Evolutionary conservation across 2,113 vertebrate genomes (phyloP).

Genomic region (Protobothrops mucrosquamatus): DNA sequence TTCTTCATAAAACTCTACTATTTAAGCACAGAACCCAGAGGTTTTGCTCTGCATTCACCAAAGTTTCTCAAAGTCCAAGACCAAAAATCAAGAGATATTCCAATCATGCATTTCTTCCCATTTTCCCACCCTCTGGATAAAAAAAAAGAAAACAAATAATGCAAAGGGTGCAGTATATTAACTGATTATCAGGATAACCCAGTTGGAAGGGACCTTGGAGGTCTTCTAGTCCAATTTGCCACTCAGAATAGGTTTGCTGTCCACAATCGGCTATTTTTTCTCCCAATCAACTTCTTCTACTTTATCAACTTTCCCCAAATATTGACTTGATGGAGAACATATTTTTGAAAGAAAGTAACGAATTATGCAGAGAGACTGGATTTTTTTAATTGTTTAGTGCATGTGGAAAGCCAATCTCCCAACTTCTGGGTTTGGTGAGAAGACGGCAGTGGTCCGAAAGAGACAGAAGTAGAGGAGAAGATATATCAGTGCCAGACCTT

Average conservation of each 20-base stretch:
- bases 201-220: background rate
- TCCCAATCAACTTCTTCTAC: background rate
- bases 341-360: background rate
- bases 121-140: background rate
- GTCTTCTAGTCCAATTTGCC: background rate
- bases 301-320: background rate
- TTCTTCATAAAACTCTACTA: background rate
- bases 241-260: background rate
- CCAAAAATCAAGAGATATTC: background rate
- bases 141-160: background rate
- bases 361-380: background rate
- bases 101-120: background rate
- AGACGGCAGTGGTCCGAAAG: no score
- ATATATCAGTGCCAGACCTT: background rate
- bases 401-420: background rate
- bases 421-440: background rate
- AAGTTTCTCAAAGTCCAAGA: background rate
- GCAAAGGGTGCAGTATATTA: background rate
- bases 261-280: background rate
- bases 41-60: background rate
- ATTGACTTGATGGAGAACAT: background rate
- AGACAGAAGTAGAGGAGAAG: background rate
- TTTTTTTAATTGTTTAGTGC: background rate
- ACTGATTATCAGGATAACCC: background rate
- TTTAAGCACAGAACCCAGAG: background rate